A percentile compares a stretch with the other conserved stretches of the same genome.
Conservation (phyloP, 2,797 vertebrate species). For the Eospalax fontanierii region DNA sequence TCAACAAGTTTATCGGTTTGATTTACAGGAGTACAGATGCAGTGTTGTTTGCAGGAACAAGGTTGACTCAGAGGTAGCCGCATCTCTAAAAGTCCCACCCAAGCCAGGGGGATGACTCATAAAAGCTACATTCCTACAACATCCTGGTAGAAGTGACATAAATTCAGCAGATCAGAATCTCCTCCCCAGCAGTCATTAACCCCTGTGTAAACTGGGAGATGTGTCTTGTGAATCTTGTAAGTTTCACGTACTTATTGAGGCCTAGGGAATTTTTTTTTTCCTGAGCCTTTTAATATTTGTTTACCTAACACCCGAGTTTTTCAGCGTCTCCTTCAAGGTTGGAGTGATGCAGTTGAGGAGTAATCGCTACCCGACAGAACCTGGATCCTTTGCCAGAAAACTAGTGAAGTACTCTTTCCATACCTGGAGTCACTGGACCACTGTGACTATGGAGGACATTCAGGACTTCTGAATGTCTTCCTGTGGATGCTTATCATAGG, state of each 20-base stretch:
- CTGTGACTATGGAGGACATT: neutral
- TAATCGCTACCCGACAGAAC: too few relatives aligned
- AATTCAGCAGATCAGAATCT: neutral
- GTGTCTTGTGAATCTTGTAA: neutral
- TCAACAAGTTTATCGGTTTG: neutral
- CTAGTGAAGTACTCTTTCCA: neutral
- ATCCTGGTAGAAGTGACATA: too few relatives aligned
- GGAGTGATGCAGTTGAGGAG: neutral
- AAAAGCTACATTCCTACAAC: neutral
- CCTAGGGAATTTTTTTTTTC: neutral
- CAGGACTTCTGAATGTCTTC: neutral
- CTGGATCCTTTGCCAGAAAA: constrained; percentile 7
- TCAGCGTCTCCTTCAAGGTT: neutral
- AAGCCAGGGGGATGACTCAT: too few relatives aligned
- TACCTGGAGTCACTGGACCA: neutral
- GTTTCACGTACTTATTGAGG: neutral
- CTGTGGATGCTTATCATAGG: neutral
- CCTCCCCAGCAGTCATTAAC: neutral
- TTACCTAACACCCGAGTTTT: neutral
- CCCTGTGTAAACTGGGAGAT: neutral
- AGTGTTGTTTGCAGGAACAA: neutral
- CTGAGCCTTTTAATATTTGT: too few relatives aligned
- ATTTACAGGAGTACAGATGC: neutral
- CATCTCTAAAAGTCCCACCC: neutral
- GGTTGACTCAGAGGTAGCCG: neutral